A percentile compares a stretch with the other conserved stretches of the same genome.
Evolutionary conservation across 2,888 invertebrate species (phyloP).

Genomic region (Heterodera filipjevi): DNA sequence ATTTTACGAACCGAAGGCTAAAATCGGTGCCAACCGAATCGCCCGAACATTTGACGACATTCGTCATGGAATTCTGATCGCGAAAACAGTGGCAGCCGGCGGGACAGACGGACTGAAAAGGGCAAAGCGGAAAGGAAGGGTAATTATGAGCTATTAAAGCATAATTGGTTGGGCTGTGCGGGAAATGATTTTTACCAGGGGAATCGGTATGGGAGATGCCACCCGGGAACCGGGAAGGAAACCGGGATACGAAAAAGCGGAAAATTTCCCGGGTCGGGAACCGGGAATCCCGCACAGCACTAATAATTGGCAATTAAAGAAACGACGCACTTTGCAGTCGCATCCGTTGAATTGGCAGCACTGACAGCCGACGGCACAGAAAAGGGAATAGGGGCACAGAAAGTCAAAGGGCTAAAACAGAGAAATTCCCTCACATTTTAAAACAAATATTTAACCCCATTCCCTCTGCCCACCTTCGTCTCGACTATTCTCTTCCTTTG

Average conservation of each 20-base stretch:
- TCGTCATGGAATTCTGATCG: slow-evolving; percentile 80
- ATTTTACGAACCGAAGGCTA: background rate
- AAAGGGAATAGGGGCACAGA: slow-evolving; percentile 65
- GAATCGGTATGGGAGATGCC: too few species aligned
- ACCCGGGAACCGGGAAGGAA: too few species aligned
- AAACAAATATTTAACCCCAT: background rate
- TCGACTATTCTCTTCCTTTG: background rate
- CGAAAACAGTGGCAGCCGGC: slow-evolving; percentile 85
- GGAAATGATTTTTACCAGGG: too few species aligned
- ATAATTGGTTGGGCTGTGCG: too few species aligned
- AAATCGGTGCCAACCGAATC: slow-evolving; percentile 5
- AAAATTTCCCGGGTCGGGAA: too few species aligned
- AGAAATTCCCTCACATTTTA: background rate
- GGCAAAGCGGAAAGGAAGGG: too few species aligned
- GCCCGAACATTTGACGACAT: slow-evolving; percentile 52
- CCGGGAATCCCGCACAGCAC: too few species aligned
- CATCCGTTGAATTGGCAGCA: slow-evolving; percentile 89
- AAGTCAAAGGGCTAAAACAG: slow-evolving; percentile 39
- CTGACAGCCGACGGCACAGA: slow-evolving; percentile 84
- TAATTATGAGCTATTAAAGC: too few species aligned
- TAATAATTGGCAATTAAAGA: background rate
- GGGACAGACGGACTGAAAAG: slow-evolving; percentile 78
- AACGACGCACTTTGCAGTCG: slow-evolving; percentile 75
- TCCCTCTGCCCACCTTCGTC: background rate
- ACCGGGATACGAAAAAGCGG: too few species aligned